phyloP scores from a whole-genome alignment of 1,140 invertebrate species.

The Parasteatoda tepidariorum region DNA sequence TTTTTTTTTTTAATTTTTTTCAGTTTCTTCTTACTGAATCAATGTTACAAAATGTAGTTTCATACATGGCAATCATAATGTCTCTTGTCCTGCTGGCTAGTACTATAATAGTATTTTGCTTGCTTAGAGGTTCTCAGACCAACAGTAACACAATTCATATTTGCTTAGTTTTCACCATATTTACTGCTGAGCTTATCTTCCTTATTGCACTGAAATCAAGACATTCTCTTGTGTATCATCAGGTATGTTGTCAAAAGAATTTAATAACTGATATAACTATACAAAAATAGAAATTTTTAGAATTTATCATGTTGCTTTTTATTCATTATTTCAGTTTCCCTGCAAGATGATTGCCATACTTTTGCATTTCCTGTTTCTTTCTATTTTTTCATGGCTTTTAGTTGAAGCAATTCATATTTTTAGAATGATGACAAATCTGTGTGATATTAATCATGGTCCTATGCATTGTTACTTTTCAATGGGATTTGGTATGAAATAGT shows the following conservation, averaged over 20 bases:
- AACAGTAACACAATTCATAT: slow-evolving; percentile 96
- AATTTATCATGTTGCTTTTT: background rate
- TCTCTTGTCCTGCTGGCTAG: slow-evolving; percentile 78
- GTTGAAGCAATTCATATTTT: slow-evolving; percentile 93
- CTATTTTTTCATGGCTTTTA: slow-evolving; percentile 89
- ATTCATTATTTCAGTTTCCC: slow-evolving; percentile 73
- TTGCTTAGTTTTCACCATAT: slow-evolving; percentile 89
- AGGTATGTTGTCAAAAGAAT: background rate
- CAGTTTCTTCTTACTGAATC: slow-evolving; percentile 69
- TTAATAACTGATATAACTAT: slow-evolving; percentile 57
- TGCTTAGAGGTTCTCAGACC: slow-evolving; percentile 82
- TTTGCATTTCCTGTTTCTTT: slow-evolving; percentile 92
- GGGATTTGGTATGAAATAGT: slow-evolving; percentile 78
- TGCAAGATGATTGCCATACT: slow-evolving; percentile 92
- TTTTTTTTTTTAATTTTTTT: too few species aligned
- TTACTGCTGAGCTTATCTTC: slow-evolving; percentile 86
- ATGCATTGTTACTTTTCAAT: slow-evolving; percentile 95
- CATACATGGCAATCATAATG: slow-evolving; percentile 82
- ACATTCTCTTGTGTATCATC: slow-evolving; percentile 74
- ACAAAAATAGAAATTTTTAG: slow-evolving; percentile 63
- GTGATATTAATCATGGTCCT: slow-evolving; percentile 94
- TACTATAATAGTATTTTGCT: slow-evolving; percentile 78
- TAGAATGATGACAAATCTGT: slow-evolving; percentile 92
- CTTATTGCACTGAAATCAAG: slow-evolving; percentile 87
- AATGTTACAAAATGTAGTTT: slow-evolving; percentile 83